These are phyloP conservation scores for Umimayanthus kanabou DNA, from an alignment of 92 coral and sea anemone species.

Conservation along the genomic window DNA sequence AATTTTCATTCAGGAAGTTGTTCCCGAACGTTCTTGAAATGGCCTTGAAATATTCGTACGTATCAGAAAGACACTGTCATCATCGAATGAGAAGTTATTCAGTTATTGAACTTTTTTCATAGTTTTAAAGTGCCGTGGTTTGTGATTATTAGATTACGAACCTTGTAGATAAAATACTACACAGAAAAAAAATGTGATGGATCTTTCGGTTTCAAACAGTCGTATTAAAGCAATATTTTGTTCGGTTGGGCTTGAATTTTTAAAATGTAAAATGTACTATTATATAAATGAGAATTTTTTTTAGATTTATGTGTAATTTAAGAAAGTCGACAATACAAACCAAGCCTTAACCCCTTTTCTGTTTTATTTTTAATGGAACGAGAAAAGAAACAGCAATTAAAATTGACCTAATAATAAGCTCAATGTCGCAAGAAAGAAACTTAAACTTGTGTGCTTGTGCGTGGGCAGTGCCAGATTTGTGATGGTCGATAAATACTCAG, in stretches of 20 bases:
- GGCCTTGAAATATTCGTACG: not conserved
- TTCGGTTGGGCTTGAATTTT: not conserved
- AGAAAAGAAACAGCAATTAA: not conserved
- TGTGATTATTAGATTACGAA: not conserved
- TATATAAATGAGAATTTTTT: no score
- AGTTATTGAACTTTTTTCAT: not conserved
- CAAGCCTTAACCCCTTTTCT: not conserved
- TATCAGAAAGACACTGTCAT: conserved; percentile 1
- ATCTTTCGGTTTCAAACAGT: not conserved
- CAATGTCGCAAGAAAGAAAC: not conserved
- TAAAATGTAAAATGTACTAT: no score
- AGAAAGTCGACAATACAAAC: not conserved
- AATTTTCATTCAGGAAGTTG: conserved; percentile 37
- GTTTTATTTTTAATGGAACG: not conserved
- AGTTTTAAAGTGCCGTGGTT: not conserved
- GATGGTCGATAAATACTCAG: not conserved
- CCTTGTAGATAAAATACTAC: no score
- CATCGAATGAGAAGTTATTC: not conserved
- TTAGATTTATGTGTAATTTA: no score
- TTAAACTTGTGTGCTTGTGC: not conserved
- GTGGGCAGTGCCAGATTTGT: conserved; percentile 28
- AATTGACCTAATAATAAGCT: not conserved
- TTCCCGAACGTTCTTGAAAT: conserved; percentile 11
- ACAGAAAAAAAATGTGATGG: not conserved
- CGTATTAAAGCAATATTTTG: no score